These are phyloP conservation scores for Phoenoteleia sp. DNA, from an alignment of 2,888 invertebrate species.

Conservation along the genomic window DNA sequence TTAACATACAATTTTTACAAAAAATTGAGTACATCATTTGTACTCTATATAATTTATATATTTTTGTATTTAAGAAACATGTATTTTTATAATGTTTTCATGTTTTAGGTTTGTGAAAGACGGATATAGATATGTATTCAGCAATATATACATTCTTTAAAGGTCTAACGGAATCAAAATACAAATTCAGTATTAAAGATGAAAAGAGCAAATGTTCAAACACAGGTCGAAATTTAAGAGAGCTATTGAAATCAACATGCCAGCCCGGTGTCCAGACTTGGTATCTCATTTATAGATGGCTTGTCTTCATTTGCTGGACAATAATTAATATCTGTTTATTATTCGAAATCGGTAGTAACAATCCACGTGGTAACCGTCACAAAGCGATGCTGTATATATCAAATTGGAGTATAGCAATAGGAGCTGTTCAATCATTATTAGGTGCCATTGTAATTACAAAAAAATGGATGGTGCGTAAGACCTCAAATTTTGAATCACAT, in stretches of 20 bases:
- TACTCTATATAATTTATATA: too few species aligned
- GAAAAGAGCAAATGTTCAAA: too few species aligned
- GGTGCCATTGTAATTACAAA: slow-evolving; percentile 87
- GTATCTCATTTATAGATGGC: slow-evolving; percentile 88
- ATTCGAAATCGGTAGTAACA: slow-evolving; percentile 81
- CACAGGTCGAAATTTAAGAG: too few species aligned
- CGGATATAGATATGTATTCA: too few species aligned
- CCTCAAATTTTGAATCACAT: slow-evolving; percentile 59
- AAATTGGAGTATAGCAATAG: slow-evolving; percentile 91
- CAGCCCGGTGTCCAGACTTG: slow-evolving; percentile 76
- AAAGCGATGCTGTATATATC: slow-evolving; percentile 93
- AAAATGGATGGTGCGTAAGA: slow-evolving; percentile 82
- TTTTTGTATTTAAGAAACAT: too few species aligned
- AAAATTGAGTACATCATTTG: too few species aligned
- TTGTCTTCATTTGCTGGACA: slow-evolving; percentile 87
- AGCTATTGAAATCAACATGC: slow-evolving; percentile 81
- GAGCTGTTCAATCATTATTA: slow-evolving; percentile 88
- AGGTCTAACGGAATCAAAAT: too few species aligned
- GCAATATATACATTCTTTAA: too few species aligned
- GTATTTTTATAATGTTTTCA: too few species aligned
- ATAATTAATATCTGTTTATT: slow-evolving; percentile 86
- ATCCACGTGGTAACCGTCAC: slow-evolving; percentile 71
- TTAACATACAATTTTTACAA: too few species aligned
- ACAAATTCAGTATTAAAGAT: too few species aligned
- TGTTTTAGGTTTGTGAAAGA: too few species aligned